Percentiles rank a stretch among this genome's conserved stretches.
phyloP scores from a whole-genome alignment of 1,140 invertebrate species.

The Drosophila bocki region DNA sequence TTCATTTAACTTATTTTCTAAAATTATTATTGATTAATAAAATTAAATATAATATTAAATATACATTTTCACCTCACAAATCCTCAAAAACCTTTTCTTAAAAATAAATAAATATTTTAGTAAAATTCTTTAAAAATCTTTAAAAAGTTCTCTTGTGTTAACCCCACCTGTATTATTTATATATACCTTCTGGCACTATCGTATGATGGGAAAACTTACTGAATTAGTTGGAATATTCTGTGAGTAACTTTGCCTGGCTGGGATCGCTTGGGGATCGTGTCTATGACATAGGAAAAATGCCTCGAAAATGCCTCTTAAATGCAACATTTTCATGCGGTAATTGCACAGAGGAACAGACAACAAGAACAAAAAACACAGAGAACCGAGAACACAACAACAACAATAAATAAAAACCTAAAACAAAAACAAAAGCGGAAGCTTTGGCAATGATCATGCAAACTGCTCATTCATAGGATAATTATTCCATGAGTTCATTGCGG shows the following conservation, averaged over 20 bases:
- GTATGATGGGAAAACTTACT: slow-evolving; percentile 48
- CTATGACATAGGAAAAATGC: slow-evolving; percentile 70
- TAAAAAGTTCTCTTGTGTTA: background rate
- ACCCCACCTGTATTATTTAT: background rate
- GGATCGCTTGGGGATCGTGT: slow-evolving; percentile 30
- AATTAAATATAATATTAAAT: no score
- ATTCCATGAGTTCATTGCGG: slow-evolving; percentile 78
- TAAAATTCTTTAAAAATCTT: background rate
- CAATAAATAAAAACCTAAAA: slow-evolving; percentile 46
- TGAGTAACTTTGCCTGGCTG: slow-evolving; percentile 49
- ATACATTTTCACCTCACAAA: no score
- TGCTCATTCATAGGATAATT: slow-evolving; percentile 83
- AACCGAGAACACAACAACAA: slow-evolving; percentile 40
- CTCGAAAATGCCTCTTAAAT: slow-evolving; percentile 73
- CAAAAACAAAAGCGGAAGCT: slow-evolving; percentile 82
- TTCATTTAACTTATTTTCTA: no score
- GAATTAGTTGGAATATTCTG: slow-evolving; percentile 72
- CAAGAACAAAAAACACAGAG: slow-evolving; percentile 15
- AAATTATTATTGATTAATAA: no score
- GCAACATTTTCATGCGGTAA: slow-evolving; percentile 82
- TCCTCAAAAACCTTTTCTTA: background rate
- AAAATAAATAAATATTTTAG: background rate
- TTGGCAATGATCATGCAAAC: slow-evolving; percentile 83
- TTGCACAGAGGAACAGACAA: slow-evolving; percentile 61
- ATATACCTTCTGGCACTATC: background rate